Base-by-base conservation (phyloP, 1,140 invertebrate species). In the Drosophila repletoides region DNA sequence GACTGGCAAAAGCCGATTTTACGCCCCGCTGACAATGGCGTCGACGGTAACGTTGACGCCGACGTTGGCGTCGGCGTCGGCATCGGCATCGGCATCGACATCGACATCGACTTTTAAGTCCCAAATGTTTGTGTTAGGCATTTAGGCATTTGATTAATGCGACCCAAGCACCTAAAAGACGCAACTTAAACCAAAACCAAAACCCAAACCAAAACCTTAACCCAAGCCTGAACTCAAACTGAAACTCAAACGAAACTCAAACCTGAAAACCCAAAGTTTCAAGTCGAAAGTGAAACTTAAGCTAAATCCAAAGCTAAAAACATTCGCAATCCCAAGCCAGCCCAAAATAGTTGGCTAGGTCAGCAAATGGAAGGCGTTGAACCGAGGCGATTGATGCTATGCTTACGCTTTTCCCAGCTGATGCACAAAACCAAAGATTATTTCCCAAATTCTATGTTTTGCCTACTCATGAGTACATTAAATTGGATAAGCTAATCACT, bases 111-210 rank as follows among this genome's bases (percentile, higher is more conserved):
- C 51, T 48, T 56, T 76, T 52, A 40, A 29, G 72, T 5, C 29
- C 49, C 46, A 26, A 38, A 61, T 36, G 67, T 34, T n/a, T 55
- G 29, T 48, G 21, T 46, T 48, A 26, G 46, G 40, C 53, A 64
- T 56, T 76, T 72, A 34, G 26, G 74, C 51, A 56, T 58, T 81
- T 76, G 72, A 80, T 80, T 76, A 83, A 80, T 80, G 76, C 58
- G 53, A 40, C 31, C 60, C 52, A 36, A 28, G 21, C 48, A 29
- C 17, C 12, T 22, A 12, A 28, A 3, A 10, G 38, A 60, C 28
- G 28, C 43, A 59, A 28, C 41, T 34, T 10, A 5, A 19, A 9
- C 6, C 10, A 10, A 49, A 34, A 22, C 19, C 12, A 3, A 12
- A 29, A 45, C 17, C 26, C 19, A 31, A 24, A 7, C 22, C 26